Percentiles rank a stretch among this genome's conserved stretches.
These are phyloP conservation scores for Eumaeus atala DNA, from an alignment of 1,140 invertebrate genomes.

Conservation along the genomic window DNA sequence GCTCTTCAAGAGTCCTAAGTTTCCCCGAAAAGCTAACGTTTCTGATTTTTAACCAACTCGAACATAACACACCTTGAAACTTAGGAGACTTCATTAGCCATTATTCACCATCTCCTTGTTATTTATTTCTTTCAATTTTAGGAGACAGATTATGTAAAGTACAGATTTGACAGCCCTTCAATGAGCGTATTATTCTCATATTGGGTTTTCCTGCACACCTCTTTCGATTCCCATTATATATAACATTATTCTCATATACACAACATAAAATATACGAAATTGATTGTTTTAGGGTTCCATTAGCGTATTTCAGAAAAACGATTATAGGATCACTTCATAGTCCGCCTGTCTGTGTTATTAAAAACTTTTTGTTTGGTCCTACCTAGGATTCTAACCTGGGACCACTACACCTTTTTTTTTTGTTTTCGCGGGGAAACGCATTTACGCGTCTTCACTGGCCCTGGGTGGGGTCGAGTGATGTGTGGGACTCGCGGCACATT, in stretches of 20 bases:
- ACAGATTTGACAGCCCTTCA: conserved; percentile 1
- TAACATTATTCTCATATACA: too few species aligned
- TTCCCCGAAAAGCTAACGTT: not conserved
- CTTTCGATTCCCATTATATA: conserved; percentile 3
- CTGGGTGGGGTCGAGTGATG: too few species aligned
- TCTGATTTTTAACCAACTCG: conserved; percentile 6
- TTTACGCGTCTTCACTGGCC: too few species aligned
- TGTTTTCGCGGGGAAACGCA: too few species aligned
- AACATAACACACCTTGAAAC: conserved; percentile 4
- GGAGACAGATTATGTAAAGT: conserved; percentile 10
- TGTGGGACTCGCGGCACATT: too few species aligned
- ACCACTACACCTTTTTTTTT: too few species aligned
- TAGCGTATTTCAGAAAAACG: too few species aligned
- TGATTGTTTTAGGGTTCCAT: not conserved
- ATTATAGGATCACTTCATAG: too few species aligned
- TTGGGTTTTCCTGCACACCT: not conserved
- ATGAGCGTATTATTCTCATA: not conserved
- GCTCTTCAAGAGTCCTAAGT: not conserved
- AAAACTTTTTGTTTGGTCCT: too few species aligned
- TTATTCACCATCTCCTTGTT: conserved; percentile 35
- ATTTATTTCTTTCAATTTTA: conserved; percentile 27
- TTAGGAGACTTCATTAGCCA: conserved; percentile 32
- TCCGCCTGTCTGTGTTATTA: too few species aligned
- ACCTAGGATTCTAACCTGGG: too few species aligned
- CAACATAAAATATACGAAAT: conserved; percentile 14